Evolutionary conservation across 2,113 vertebrate genomes (phyloP), one percentile per base, ranked within the genome.

Genomic region (Sula dactylatra): DNA sequence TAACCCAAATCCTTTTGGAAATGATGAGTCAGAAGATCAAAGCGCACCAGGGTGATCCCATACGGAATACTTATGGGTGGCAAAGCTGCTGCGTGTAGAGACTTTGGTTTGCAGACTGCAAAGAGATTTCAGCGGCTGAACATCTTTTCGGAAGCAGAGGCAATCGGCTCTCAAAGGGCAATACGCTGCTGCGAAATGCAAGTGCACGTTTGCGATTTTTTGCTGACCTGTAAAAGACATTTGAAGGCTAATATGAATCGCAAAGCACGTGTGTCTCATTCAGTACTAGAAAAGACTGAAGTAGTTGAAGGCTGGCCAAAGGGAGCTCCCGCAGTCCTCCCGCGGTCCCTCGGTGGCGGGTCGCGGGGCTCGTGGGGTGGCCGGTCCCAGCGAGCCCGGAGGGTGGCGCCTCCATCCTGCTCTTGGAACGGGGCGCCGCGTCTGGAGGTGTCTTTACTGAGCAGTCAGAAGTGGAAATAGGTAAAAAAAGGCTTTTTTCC

Each of bases 301-400:
- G 26, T 66, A 31, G 34, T 26, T 36, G 4, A 9, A 73, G n/a
- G 61, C 9, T 17, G 22, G 19, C 36, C 58, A 40, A 26, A 31
- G 5, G 0, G 1, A 34, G 21, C 54, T 55, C 13, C 24, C 56
- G 27, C 26, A 19, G 59, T 4, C 24, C 40, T 29, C 38, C 18
- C 0, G 4, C 22, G 5, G 2, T 4, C 8, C 4, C 19, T 26
- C 13, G 0, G 0, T 5, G 25, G 13, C 5, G 65, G 52, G 42
- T 29, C 1, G 1, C 6, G 19, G 11, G 24, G 17, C 9, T 29
- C 24, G 11, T 36, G 44, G 9, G 1, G 7, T 44, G 74, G 67
- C 31, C 5, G 13, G 55, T 47, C 34, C 45, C 66, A 21, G 54
- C 10, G 7, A 77, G 40, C 67, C 72, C 13, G 2, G 58, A 20